Conservation (phyloP, 2,888 invertebrate genomes). For the Campaea margaritaria region DNA sequence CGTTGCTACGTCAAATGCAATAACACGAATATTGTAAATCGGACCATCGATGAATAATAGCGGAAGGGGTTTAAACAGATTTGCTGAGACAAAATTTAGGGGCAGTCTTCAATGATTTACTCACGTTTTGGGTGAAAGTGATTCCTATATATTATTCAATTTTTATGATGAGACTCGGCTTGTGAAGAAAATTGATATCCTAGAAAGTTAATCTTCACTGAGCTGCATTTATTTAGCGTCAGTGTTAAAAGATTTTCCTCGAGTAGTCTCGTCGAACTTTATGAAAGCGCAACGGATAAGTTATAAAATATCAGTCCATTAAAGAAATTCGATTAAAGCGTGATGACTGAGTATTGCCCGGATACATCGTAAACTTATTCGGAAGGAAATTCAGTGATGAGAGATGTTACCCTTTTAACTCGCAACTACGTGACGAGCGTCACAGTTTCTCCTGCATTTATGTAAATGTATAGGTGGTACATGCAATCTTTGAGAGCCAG, state of each 20-base stretch:
- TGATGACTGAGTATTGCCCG: slow-evolving; percentile 63
- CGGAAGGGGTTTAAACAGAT: slow-evolving; percentile 11
- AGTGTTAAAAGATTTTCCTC: slow-evolving; percentile 9
- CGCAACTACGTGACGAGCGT: slow-evolving; percentile 62
- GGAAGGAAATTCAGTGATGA: slow-evolving; percentile 64
- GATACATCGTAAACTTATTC: slow-evolving; percentile 64
- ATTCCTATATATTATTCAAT: neutral
- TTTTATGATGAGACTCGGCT: neutral
- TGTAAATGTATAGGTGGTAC: neutral
- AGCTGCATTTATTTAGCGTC: slow-evolving; percentile 3
- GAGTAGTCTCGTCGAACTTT: slow-evolving; percentile 36
- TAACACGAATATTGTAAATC: slow-evolving; percentile 66
- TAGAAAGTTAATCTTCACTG: neutral
- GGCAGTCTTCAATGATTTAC: neutral
- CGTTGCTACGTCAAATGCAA: slow-evolving; percentile 72
- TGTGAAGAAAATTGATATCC: slow-evolving; percentile 1
- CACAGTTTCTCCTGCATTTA: slow-evolving; percentile 6
- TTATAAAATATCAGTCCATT: slow-evolving; percentile 37
- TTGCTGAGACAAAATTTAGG: slow-evolving; percentile 12
- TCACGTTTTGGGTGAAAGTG: neutral
- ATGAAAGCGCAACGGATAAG: slow-evolving; percentile 31
- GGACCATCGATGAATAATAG: slow-evolving; percentile 33
- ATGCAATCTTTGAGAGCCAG: neutral
- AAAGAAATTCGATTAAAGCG: slow-evolving; percentile 39
- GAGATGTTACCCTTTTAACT: slow-evolving; percentile 66